Base-by-base conservation (phyloP, 2,888 invertebrate genomes). In the Pherbina coryleti region DNA sequence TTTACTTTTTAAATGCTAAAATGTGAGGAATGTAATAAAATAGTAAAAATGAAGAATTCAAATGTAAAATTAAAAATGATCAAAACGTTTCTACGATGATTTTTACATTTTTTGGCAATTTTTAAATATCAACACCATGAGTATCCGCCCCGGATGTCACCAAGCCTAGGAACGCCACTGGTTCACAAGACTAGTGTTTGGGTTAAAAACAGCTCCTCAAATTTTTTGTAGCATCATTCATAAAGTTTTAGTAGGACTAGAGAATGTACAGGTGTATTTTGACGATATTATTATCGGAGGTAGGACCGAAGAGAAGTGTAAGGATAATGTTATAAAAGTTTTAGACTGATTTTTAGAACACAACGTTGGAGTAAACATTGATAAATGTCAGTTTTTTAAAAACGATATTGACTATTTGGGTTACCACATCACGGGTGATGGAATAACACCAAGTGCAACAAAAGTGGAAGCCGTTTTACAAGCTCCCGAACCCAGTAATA, bases 141-240 rank as follows among this genome's bases (percentile, higher is more conserved):
- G n/a, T n/a, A n/a, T n/a, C n/a, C n/a, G n/a, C n/a, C n/a, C n/a
- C n/a, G n/a, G n/a, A n/a, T n/a, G n/a, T n/a, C n/a, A n/a, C n/a
- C n/a, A n/a, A n/a, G n/a, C n/a, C n/a, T n/a, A n/a, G n/a, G n/a
- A n/a, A n/a, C n/a, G n/a, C n/a, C n/a, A n/a, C n/a, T n/a, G n/a
- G n/a, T n/a, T n/a, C n/a, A 51, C 69, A 19, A 28, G 78, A 14
- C 22, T 76, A 7, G 44, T 71, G 11, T 78, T 53, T 62, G 75
- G 78, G 9, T 31, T 78, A 57, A 78, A 78, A 77, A 79, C 76
- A 1, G 75, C 76, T 5, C 76, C 78, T 17, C 66, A 78, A 28
- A 57, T 78, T 22, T 78, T 79, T 69, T 62, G 37, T 1, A 69
- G 53, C 22, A 66, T 73, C n/a, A 64, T 79, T 34, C 31, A 70